Evolutionary conservation across 2,113 vertebrate genomes (phyloP), one percentile per base, ranked within the genome.

Genomic region (Beaufortia kweichowensis): DNA sequence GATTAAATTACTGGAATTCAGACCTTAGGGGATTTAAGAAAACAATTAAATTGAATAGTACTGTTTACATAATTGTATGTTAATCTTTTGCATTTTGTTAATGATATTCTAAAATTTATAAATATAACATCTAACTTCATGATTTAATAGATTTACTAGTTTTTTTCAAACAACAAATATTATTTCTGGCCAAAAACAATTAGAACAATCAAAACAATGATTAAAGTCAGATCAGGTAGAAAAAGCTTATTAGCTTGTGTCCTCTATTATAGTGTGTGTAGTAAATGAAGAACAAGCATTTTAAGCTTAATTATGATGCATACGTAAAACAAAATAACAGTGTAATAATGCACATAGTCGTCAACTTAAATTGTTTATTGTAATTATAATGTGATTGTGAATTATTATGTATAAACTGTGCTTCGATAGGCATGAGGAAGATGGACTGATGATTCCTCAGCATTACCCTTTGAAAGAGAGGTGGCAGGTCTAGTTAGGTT

Each of bases 381-480:
- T 67, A 5, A n/a, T 50, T 0, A n/a, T 50, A 6, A 19, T 2
- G 14, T 6, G 14, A 14, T 3, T 35, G 7, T 35, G 33, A 4
- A 35, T 46, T 46, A 46, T 14, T 14, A 7, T 53, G 7, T 53
- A 21, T 19, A 6, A 53, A 53, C 15, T 21, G 5, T 53, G 7
- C 14, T 15, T 17, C 43, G 21, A 23, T 19, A 46, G 26, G 33
- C 12, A 26, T 53, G 48, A 53, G 6, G 6, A 19, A n/a, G 23
- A 11, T 29, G 67, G 43, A 43, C 3, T 24, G 65, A 62, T 69
- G 68, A 67, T 24, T 76, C 50, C 50, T 23, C 23, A 43, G 21
- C 43, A 78, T 76, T 62, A 72, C 14, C 43, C 43, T 79, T 31
- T 75, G 83, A 79, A 73, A 71, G 81, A 67, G 67, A 39, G 35